Evolutionary conservation across 2,888 invertebrate genomes (phyloP).

Genomic region (Dasysyrphus albostriatus): DNA sequence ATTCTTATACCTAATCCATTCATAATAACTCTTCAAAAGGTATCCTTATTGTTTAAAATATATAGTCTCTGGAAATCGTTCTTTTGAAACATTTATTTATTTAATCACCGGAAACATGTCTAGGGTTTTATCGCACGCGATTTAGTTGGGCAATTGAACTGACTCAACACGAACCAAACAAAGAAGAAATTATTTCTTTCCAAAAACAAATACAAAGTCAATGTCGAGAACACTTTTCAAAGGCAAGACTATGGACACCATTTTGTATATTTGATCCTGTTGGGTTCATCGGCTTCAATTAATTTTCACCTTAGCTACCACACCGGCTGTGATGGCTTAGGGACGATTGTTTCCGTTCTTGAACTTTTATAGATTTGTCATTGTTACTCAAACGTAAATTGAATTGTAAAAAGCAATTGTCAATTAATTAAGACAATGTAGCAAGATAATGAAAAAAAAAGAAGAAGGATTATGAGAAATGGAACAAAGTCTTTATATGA

Average conservation of each 20-base stretch:
- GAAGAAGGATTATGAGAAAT: too few relatives aligned
- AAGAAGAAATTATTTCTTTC: constrained; percentile 21
- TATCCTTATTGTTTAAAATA: constrained; percentile 13
- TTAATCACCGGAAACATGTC: constrained; percentile 42
- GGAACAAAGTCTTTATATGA: too few relatives aligned
- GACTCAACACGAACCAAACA: constrained; percentile 32
- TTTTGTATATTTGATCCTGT: constrained; percentile 12
- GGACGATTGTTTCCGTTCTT: not conserved
- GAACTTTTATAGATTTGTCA: constrained; percentile 12
- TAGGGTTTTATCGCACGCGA: constrained; percentile 61
- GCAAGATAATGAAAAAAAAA: constrained; percentile 11
- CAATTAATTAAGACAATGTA: not conserved
- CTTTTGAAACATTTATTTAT: constrained; percentile 29
- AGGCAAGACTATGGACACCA: constrained; percentile 38
- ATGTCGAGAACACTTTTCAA: constrained; percentile 42
- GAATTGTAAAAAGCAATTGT: constrained; percentile 13
- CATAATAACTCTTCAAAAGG: constrained; percentile 1
- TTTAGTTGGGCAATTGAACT: constrained; percentile 38
- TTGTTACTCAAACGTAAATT: constrained; percentile 13
- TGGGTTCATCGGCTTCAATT: constrained; percentile 55
- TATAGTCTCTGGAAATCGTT: not conserved
- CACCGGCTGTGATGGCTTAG: too few relatives aligned
- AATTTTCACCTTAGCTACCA: constrained; percentile 19
- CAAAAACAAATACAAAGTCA: constrained; percentile 57
- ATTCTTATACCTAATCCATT: constrained; percentile 16